Evolutionary conservation across 2,113 vertebrate species (phyloP).

Genomic region (Brachionichthys hirsutus): DNA sequence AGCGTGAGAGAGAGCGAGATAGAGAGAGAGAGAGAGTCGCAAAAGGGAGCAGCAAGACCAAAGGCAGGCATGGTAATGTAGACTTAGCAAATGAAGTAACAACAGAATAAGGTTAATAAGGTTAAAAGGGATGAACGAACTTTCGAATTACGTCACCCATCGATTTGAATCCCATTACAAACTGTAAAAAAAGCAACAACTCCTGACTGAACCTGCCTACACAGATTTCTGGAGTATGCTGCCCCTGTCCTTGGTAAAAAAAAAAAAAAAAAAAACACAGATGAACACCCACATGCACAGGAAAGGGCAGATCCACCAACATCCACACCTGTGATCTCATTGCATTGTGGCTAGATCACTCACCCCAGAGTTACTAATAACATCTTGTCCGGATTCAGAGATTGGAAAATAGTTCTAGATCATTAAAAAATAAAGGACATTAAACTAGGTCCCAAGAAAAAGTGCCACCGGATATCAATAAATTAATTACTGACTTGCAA

Average conservation of each 20-base stretch:
- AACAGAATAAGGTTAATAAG: conserved; percentile 7
- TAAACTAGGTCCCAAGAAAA: not conserved
- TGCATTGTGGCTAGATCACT: conserved; percentile 4
- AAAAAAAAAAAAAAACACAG: not conserved
- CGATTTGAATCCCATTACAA: conserved; percentile 35
- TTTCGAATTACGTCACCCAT: conserved; percentile 20
- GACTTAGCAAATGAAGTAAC: conserved; percentile 25
- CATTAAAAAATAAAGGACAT: not conserved
- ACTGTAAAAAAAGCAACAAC: conserved; percentile 4
- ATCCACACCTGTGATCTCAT: conserved; percentile 34
- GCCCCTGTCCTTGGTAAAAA: not conserved
- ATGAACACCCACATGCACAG: conserved; percentile 16
- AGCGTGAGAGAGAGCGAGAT: not conserved
- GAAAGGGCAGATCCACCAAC: conserved; percentile 19
- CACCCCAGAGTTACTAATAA: not conserved
- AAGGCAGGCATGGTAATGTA: conserved; percentile 13
- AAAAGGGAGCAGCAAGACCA: conserved; percentile 16
- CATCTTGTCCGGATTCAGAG: conserved; percentile 7
- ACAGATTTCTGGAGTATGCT: conserved; percentile 2
- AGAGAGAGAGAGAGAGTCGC: not conserved
- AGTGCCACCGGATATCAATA: not conserved
- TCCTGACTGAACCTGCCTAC: conserved; percentile 14
- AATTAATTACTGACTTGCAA: conserved; percentile 9
- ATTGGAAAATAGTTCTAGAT: not conserved
- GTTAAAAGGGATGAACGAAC: conserved; percentile 37